Percentiles rank a stretch among this genome's conserved stretches.
These are phyloP conservation scores for Uloborus plumipes DNA, from an alignment of 2,888 invertebrate species.

Conservation along the genomic window DNA sequence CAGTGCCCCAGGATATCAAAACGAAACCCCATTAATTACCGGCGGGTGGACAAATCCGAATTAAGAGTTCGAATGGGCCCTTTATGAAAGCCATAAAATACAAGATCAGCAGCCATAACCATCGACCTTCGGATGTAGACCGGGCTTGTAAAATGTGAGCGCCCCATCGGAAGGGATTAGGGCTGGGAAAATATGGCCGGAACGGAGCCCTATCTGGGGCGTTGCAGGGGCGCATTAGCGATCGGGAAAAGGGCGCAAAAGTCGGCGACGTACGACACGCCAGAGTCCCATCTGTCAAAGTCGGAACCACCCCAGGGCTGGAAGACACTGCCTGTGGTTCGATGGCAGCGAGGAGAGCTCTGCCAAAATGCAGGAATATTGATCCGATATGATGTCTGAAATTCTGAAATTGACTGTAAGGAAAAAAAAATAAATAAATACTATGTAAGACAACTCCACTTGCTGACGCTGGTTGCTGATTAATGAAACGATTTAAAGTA, in stretches of 20 bases:
- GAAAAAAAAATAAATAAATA: too few relatives aligned
- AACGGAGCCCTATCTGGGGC: slow-evolving; percentile 43
- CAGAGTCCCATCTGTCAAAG: slow-evolving; percentile 34
- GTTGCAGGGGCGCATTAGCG: slow-evolving; percentile 42
- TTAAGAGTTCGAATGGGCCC: slow-evolving; percentile 7
- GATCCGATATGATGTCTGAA: too few relatives aligned
- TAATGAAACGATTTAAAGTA: too few relatives aligned
- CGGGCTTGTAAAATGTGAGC: slow-evolving; percentile 35
- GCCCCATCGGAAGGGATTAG: slow-evolving; percentile 22
- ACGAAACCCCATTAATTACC: slow-evolving; percentile 33
- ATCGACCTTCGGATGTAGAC: neutral
- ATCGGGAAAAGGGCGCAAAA: slow-evolving; percentile 23
- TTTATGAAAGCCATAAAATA: slow-evolving; percentile 36
- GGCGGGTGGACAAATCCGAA: slow-evolving; percentile 7
- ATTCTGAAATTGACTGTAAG: too few relatives aligned
- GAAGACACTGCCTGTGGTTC: slow-evolving; percentile 2
- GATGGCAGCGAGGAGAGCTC: too few relatives aligned
- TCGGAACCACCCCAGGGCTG: slow-evolving; percentile 3
- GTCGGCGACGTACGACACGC: slow-evolving; percentile 17
- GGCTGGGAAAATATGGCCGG: slow-evolving; percentile 42
- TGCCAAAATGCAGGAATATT: too few relatives aligned
- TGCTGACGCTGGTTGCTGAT: too few relatives aligned
- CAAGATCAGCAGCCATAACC: slow-evolving; percentile 27
- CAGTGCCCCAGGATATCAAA: too few relatives aligned
- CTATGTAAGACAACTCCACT: too few relatives aligned